Evolutionary conservation across 2,113 vertebrate species (phyloP), one percentile per base, ranked within the genome.

Genomic region (Cephalopterus ornatus): DNA sequence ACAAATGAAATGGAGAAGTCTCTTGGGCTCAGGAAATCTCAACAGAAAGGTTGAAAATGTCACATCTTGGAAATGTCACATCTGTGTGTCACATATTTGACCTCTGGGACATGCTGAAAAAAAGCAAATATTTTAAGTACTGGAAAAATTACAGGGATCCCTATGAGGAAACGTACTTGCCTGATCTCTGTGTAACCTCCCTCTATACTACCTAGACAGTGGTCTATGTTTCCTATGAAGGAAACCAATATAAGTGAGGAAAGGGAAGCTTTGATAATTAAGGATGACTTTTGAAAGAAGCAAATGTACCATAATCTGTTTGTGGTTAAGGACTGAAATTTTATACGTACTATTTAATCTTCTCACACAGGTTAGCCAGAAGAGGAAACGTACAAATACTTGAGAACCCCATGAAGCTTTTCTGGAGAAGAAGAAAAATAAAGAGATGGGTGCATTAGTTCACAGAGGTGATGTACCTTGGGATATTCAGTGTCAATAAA

Each of bases 331-430:
- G 41, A 72, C 26, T 24, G 65, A 91, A 89, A 74, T 85, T 37
- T 39, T 17, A 92, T 97, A 98, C 98, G 1, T 97, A 98, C 98
- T 58, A 47, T 93, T 97, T 85, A 39, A 98, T 97, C 95, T 97
- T 93, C 92, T 97, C 91, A 58, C 98, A 98, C 67, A 98, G 95
- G 75, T 94, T 95, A 85, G 65, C 66, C 96, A 98, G 91, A 86
- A 92, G 80, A 26, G 98, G 98, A 92, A 98, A 93, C 4, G 95
- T 87, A 92, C 98, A 98, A 62, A 98, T 33, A 72, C 39, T 75
- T 33, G 87, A 93, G 79, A 93, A 61, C 4, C 84, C 82, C 74
- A 27, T 44, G 28, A 88, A 53, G 35, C 70, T 93, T 85, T 97
- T 93, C 98, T 98, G 93, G 42, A 93, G 15, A 42, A 85, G 55